phyloP scores from a whole-genome alignment of 2,888 invertebrate species.

The Alloscopus bannaensis region DNA sequence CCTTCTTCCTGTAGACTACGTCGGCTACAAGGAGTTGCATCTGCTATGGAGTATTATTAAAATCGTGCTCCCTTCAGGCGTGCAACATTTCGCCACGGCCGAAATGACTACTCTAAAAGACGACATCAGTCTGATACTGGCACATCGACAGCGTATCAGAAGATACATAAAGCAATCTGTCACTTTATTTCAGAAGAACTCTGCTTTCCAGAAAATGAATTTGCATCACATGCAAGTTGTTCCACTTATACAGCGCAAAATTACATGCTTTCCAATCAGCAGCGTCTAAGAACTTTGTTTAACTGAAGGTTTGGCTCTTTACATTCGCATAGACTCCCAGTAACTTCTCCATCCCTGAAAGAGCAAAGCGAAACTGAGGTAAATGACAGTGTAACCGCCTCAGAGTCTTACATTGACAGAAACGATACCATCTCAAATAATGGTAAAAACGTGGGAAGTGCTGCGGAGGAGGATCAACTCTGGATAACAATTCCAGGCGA shows the following conservation, averaged over 20 bases:
- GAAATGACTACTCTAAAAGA: constrained; percentile 23
- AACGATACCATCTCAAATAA: not conserved
- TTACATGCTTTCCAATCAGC: not conserved
- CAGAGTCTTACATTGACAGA: constrained; percentile 2
- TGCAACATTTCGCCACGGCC: constrained; percentile 19
- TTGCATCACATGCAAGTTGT: constrained; percentile 24
- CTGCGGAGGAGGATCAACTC: constrained; percentile 8
- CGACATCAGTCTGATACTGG: constrained; percentile 26
- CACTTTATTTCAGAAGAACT: constrained; percentile 33
- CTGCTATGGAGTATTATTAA: constrained; percentile 30
- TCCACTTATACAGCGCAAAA: not conserved
- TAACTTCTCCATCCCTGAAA: not conserved
- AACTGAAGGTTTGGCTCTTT: too few species aligned
- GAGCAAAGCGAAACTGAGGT: not conserved
- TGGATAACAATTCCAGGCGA: constrained; percentile 57
- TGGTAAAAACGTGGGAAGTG: constrained; percentile 24
- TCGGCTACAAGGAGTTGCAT: constrained; percentile 15
- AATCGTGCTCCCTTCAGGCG: not conserved
- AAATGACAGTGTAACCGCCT: constrained; percentile 8
- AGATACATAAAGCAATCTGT: constrained; percentile 36
- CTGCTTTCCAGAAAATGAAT: constrained; percentile 47
- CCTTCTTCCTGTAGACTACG: constrained; percentile 28
- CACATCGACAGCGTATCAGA: constrained; percentile 35
- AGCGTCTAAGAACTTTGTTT: too few species aligned
- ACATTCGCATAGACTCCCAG: constrained; percentile 19